phyloP scores from a whole-genome alignment of 2,797 vertebrate species.

The Leucoraja ocellata region DNA sequence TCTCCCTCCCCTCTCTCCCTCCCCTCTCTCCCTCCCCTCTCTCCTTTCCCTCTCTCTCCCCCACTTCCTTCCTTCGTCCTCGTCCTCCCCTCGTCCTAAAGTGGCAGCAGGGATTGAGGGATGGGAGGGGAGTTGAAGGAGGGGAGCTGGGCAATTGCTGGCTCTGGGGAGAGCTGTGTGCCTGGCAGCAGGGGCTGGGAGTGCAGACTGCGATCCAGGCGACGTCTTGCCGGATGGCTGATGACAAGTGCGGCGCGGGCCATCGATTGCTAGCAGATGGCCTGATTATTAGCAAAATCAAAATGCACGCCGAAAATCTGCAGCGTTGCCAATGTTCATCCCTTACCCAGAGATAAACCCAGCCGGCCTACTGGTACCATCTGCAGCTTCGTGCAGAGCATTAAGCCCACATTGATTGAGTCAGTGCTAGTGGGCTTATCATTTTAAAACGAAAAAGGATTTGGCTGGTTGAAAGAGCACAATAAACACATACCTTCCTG shows the following conservation, averaged over 20 bases:
- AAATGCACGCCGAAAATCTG: conserved; percentile 71
- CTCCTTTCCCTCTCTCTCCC: conserved; percentile 50
- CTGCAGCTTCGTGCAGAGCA: conserved; percentile 59
- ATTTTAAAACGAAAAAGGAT: not conserved
- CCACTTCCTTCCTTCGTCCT: conserved; percentile 45
- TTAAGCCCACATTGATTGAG: conserved; percentile 51
- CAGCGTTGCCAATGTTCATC: conserved; percentile 66
- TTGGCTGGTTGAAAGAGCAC: conserved; percentile 3
- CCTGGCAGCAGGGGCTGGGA: not conserved
- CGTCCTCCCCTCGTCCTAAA: conserved; percentile 47
- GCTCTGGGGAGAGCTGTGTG: not conserved
- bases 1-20: conserved; percentile 42
- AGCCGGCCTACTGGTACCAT: conserved; percentile 62
- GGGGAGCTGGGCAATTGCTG: not conserved
- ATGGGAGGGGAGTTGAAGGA: too few relatives aligned
- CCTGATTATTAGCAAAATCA: conserved; percentile 68
- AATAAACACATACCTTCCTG: not conserved
- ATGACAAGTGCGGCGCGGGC: conserved; percentile 43
- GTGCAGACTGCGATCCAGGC: not conserved
- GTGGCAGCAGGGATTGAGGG: not conserved
- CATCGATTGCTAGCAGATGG: conserved; percentile 73
- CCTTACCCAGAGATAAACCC: conserved; percentile 71
- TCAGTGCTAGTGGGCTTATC: conserved; percentile 40
- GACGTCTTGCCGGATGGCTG: conserved; percentile 5
- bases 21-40: conserved; percentile 48